Conservation (phyloP, 2,113 vertebrate species). For the Pteropus alecto region DNA sequence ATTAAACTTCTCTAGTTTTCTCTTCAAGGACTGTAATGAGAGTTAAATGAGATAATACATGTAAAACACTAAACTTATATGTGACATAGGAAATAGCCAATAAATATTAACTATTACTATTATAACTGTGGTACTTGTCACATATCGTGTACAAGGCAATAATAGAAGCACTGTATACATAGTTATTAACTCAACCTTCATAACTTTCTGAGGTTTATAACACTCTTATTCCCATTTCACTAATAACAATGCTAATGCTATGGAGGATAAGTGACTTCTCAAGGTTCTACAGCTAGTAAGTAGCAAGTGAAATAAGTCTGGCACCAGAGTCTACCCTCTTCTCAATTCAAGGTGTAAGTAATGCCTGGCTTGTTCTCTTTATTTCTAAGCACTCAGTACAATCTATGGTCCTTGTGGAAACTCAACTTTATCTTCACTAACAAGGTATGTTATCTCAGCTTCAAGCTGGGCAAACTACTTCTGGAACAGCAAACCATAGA, state of each 20-base stretch:
- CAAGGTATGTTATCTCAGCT: neutral
- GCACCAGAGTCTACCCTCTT: neutral
- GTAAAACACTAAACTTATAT: neutral
- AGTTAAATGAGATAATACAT: neutral
- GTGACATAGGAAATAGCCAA: neutral
- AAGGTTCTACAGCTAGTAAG: neutral
- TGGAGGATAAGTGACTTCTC: neutral
- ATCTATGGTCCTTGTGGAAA: neutral
- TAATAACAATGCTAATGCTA: neutral
- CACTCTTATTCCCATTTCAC: neutral
- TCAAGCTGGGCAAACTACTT: neutral
- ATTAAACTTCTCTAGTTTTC: neutral
- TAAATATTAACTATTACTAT: neutral
- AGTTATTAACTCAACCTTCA: neutral
- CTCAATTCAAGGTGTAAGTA: neutral
- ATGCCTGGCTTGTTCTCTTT: neutral
- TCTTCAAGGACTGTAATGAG: neutral
- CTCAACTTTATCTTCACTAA: neutral
- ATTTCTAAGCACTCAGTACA: neutral
- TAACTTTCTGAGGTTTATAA: neutral
- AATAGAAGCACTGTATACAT: neutral
- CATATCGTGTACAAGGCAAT: neutral
- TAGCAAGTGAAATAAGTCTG: fast-evolving
- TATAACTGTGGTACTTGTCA: neutral
- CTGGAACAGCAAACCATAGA: neutral